Percentiles rank a stretch among this genome's conserved stretches.
Conservation (phyloP, 64 coral and sea anemone genomes). For the Acropora yongei region DNA sequence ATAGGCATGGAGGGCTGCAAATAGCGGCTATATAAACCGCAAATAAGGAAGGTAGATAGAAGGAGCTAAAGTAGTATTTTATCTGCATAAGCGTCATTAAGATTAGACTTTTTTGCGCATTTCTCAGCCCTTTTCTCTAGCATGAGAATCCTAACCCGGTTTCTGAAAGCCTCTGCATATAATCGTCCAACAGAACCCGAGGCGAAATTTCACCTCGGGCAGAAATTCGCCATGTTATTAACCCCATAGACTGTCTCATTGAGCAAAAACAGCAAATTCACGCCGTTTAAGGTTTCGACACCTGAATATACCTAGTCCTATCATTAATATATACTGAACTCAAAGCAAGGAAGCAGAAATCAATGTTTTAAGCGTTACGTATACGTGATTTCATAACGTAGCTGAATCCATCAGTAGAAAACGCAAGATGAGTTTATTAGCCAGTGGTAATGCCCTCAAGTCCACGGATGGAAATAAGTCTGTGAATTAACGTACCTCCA, state of each 20-base stretch:
- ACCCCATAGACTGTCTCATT: too few species aligned
- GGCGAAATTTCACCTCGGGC: too few species aligned
- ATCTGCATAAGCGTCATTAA: neutral
- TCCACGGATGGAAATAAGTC: neutral
- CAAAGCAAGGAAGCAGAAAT: neutral
- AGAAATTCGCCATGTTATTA: too few species aligned
- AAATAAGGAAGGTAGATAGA: neutral
- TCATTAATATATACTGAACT: neutral
- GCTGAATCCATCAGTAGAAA: neutral
- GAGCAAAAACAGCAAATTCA: too few species aligned
- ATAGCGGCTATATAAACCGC: neutral
- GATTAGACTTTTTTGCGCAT: neutral
- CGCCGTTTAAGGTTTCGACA: too few species aligned
- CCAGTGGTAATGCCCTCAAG: too few species aligned
- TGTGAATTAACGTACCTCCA: neutral
- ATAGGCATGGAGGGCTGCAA: slow-evolving; percentile 54
- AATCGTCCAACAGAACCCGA: too few species aligned
- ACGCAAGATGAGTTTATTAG: neutral
- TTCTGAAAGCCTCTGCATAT: too few species aligned
- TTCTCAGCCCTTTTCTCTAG: too few species aligned
- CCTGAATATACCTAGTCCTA: too few species aligned
- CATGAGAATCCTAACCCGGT: too few species aligned
- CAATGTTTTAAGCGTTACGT: neutral
- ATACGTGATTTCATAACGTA: neutral
- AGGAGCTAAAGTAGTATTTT: neutral